Evolutionary conservation across 2,113 vertebrate species (phyloP).

Genomic region (Motacilla tschutschensis): DNA sequence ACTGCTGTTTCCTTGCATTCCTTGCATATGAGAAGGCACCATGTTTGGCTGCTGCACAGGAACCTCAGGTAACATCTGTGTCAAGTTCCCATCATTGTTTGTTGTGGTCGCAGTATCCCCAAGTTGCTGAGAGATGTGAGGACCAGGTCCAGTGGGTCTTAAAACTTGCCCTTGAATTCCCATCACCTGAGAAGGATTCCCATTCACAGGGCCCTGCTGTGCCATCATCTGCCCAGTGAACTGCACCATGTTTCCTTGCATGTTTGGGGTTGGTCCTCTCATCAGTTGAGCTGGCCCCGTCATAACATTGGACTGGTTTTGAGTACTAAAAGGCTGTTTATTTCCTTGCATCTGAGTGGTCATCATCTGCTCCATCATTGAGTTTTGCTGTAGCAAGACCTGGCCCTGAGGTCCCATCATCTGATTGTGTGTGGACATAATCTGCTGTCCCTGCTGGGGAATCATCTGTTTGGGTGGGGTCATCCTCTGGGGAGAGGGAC

Average conservation of each 20-base stretch:
- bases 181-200: conserved; percentile 89
- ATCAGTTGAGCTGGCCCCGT: conserved; percentile 88
- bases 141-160: conserved; percentile 77
- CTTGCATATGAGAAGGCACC: conserved; percentile 91
- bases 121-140: conserved; percentile 86
- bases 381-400: conserved; percentile 90
- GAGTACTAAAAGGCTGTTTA: conserved; percentile 89
- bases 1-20: conserved; percentile 82
- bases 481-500: conserved; percentile 89
- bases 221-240: conserved; percentile 87
- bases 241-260: conserved; percentile 89
- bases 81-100: conserved; percentile 78
- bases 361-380: conserved; percentile 97
- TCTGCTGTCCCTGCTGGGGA: conserved; percentile 90
- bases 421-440: conserved; percentile 92
- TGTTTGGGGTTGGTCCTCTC: conserved; percentile 90
- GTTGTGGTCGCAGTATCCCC: conserved; percentile 76
- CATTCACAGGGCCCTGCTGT: conserved; percentile 85
- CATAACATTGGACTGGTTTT: conserved; percentile 87
- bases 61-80: conserved; percentile 92
- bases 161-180: conserved; percentile 92
- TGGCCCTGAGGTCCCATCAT: conserved; percentile 91
- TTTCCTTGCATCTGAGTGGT: conserved; percentile 92
- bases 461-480: conserved; percentile 96
- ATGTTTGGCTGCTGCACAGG: conserved; percentile 90